These are phyloP conservation scores for Antheraea mylitta DNA, from an alignment of 1,140 invertebrate genomes.

Conservation along the genomic window DNA sequence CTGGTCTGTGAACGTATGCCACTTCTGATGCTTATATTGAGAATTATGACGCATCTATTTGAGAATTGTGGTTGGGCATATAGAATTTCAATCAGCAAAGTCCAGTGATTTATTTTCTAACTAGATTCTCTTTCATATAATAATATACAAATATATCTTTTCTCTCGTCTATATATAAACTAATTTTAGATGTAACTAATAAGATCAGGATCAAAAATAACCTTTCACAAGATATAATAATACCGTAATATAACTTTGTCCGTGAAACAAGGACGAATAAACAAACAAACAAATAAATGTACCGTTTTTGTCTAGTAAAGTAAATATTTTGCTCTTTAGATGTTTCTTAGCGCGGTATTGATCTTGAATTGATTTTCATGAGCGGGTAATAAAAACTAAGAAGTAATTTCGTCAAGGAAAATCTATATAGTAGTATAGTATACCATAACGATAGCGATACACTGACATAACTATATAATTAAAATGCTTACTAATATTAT, in stretches of 20 bases:
- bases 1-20: too few relatives aligned
- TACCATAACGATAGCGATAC: too few relatives aligned
- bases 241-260: not conserved
- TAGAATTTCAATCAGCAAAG: too few relatives aligned
- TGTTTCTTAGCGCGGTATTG: not conserved
- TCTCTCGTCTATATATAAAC: not conserved
- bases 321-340: slow-evolving; percentile 16
- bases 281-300: slow-evolving; percentile 13
- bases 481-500: too few relatives aligned
- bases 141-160: not conserved
- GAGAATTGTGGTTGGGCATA: too few relatives aligned
- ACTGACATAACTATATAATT: too few relatives aligned
- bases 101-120: not conserved
- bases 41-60: too few relatives aligned
- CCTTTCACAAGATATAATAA: not conserved
- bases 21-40: too few relatives aligned
- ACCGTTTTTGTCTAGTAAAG: slow-evolving; percentile 6
- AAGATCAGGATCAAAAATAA: not conserved
- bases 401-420: not conserved
- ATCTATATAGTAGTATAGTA: not conserved
- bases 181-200: not conserved
- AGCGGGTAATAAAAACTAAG: not conserved
- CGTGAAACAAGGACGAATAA: slow-evolving; percentile 5
- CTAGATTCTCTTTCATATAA: not conserved
- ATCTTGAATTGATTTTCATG: not conserved